Conservation (phyloP, 2,888 invertebrate genomes). For the Hyposoter didymator region DNA sequence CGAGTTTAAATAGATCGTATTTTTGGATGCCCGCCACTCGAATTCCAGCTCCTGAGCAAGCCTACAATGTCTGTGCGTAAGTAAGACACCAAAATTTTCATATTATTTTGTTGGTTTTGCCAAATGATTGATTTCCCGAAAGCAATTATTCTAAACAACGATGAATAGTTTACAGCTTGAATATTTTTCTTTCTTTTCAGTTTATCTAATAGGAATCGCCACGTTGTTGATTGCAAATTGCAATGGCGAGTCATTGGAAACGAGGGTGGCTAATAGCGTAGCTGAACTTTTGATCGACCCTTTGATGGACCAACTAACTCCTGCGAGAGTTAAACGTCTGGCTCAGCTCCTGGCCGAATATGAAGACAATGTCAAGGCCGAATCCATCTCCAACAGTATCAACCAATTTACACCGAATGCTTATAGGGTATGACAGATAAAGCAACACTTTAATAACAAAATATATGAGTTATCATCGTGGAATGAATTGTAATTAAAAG, state of each 20-base stretch:
- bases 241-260: slow-evolving; percentile 2
- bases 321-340: background rate
- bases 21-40: background rate
- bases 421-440: background rate
- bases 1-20: background rate
- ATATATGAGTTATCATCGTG: background rate
- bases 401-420: background rate
- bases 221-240: background rate
- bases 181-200: background rate
- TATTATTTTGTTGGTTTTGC: background rate
- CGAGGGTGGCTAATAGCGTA: background rate
- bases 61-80: background rate
- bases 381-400: background rate
- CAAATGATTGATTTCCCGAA: background rate
- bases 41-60: background rate
- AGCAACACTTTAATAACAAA: background rate
- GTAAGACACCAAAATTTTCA: background rate
- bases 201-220: background rate
- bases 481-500: background rate
- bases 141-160: background rate
- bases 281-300: slow-evolving; percentile 1
- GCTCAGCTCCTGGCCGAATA: background rate
- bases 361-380: background rate
- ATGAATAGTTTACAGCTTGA: background rate
- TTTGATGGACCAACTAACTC: background rate